Evolutionary conservation across 2,888 invertebrate species (phyloP), one percentile per base, ranked within the genome.

Genomic region (Cheilosia vernalis): DNA sequence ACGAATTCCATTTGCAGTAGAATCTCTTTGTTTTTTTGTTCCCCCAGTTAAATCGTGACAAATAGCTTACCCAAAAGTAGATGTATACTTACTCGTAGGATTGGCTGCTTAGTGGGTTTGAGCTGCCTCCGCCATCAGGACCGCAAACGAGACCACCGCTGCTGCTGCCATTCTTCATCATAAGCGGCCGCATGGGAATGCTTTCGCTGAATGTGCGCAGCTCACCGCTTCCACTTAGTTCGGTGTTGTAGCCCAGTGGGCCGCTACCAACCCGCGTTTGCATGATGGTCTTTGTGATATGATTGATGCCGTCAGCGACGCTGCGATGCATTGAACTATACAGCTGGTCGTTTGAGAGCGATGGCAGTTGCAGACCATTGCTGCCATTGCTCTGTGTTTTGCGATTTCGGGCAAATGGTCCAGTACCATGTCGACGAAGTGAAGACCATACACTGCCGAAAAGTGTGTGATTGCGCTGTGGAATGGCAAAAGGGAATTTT

Each of bases 371-470:
- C 72, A 87, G 58, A 1, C 83, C 78, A 40, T 66, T 79, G 40
- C 51, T 72, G 13, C 77, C 82, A n/a, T 60, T 79, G 77, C 88
- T 88, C 49, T 90, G 90, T 0, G 87, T 85, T n/a, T 90, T 89
- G 30, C 90, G 90, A 44, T 87, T 82, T 0, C 88, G 85, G 0
- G 89, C 88, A 84, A 92, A 91, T 27, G 90, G 90, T 42, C 89
- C 90, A 56, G 93, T 93, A 5, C 94, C 94, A 88, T 96, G 96
- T 82, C 96, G 94, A 89, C 97, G 94, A 94, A 98, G 96, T 84
- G 98, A 97, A 9, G 98, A 97, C 98, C 98, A 98, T 37, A 98
- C 98, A 89, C 96, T 98, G 72, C 99, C 99, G 90, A 99, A 99
- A 64, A 99, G 93, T 60, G 98, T 97, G 92, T 99, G 99, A 92